Evolutionary conservation across 2,113 vertebrate species (phyloP), one percentile per base, ranked within the genome.

Genomic region (Aplodontia rufa): DNA sequence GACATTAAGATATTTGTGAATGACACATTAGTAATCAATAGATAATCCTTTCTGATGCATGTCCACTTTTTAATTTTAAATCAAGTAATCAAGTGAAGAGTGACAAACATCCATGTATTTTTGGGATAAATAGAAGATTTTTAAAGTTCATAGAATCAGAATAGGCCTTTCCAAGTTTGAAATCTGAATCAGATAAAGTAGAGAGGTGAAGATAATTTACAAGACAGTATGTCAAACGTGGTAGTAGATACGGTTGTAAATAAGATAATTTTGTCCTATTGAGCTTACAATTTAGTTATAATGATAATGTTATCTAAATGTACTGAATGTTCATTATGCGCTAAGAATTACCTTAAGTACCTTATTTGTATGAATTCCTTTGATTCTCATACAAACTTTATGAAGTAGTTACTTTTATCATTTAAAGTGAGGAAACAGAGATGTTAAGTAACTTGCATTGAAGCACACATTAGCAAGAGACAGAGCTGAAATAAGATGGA

Each of bases 221-320:
- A 75, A 87, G 42, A 83, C 13, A 58, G 9, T 42, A 40, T 83
- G n/a, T 55, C 94, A 83, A 84, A 53, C 24, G 69, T 4, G 62
- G 5, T 30, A 78, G 32, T 85, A 40, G 35, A 35, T 47, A 71
- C 4, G 78, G 7, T 64, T 80, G 51, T 64, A 55, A 87, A 82
- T 83, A 64, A 51, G 53, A 28, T 71, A 86, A 49, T 93, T 91
- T n/a, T 71, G 4, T 32, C 16, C 51, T 83, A 71, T 8, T 5
- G 24, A 87, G 19, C 28, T 96, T 87, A 72, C 1, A 40, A 58
- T 51, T 82, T 91, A 89, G 47, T 81, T 68, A 85, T 60, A 94
- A 40, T 14, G 6, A 45, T 75, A 60, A 86, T 37, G 72, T 79
- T 37, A 47, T 28, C 13, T 68, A 90, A 80, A 80, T 76, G 12